Conservation (phyloP, 2,888 invertebrate species). For the Hofmannophila pseudospretella region DNA sequence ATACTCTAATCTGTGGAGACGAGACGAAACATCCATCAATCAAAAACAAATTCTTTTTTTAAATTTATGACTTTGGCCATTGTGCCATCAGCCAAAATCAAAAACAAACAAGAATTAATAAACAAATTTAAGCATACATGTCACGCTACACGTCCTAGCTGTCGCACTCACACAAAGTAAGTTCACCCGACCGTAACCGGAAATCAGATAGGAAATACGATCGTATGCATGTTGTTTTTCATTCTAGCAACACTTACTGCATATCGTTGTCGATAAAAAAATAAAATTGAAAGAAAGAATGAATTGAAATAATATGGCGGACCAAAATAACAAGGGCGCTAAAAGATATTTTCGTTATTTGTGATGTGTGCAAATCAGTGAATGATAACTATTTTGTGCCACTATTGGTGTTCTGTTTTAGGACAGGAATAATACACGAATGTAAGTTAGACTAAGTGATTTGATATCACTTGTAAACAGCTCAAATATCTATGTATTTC, state of each 20-base stretch:
- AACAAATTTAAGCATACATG: no score
- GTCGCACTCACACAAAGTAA: neutral
- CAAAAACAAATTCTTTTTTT: no score
- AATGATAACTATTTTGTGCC: conserved; percentile 10
- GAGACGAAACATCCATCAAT: no score
- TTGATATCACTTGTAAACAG: no score
- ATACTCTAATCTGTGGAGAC: no score
- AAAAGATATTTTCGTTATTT: conserved; percentile 62
- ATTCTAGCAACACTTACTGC: neutral
- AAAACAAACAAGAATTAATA: no score
- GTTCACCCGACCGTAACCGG: neutral
- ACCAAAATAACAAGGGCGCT: conserved; percentile 77
- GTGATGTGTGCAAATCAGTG: conserved; percentile 35
- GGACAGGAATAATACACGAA: conserved; percentile 18
- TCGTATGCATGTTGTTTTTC: no score
- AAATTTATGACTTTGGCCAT: no score
- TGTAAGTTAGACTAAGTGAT: no score
- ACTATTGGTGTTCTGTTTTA: neutral
- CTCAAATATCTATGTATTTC: no score
- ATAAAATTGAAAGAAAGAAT: conserved; percentile 15
- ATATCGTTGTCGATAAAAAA: conserved; percentile 5
- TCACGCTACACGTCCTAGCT: no score
- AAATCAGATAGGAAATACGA: neutral
- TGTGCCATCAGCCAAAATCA: no score
- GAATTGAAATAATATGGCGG: conserved; percentile 73